phyloP scores from a whole-genome alignment of 2,888 invertebrate genomes.

The Zygaena filipendulae region DNA sequence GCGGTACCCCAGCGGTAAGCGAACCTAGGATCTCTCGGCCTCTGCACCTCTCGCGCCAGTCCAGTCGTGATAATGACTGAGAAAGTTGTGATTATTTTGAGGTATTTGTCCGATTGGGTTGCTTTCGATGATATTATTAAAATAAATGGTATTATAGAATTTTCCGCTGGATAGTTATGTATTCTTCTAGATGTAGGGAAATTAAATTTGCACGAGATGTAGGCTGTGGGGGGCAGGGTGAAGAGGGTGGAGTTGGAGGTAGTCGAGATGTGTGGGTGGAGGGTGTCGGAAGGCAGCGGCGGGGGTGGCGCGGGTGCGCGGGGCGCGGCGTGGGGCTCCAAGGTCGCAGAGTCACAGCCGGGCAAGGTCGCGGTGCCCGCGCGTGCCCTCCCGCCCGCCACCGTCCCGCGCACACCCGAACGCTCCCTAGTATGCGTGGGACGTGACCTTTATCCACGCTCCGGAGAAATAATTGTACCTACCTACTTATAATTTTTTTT shows the following conservation, averaged over 20 bases:
- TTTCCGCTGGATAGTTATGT: too few relatives aligned
- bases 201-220: slow-evolving; percentile 55
- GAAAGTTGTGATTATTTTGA: too few relatives aligned
- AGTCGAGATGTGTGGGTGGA: slow-evolving; percentile 20
- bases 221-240: slow-evolving; percentile 28
- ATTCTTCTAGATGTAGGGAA: too few relatives aligned
- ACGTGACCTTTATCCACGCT: slow-evolving; percentile 64
- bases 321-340: slow-evolving; percentile 29
- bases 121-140: too few relatives aligned
- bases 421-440: slow-evolving; percentile 60
- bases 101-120: too few relatives aligned
- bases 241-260: slow-evolving; percentile 31
- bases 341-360: slow-evolving; percentile 68
- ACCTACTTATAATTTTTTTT: slow-evolving; percentile 39
- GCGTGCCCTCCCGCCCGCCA: slow-evolving; percentile 43
- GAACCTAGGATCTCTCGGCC: too few relatives aligned
- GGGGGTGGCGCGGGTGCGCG: slow-evolving; percentile 18
- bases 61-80: too few relatives aligned
- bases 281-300: slow-evolving; percentile 16
- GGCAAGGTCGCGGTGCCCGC: slow-evolving; percentile 66
- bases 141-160: too few relatives aligned
- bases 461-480: slow-evolving; percentile 58
- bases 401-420: slow-evolving; percentile 37
- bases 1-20: too few relatives aligned
- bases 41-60: too few relatives aligned